Base-by-base conservation (phyloP, 2,888 invertebrate genomes). In the Polyploca ridens region DNA sequence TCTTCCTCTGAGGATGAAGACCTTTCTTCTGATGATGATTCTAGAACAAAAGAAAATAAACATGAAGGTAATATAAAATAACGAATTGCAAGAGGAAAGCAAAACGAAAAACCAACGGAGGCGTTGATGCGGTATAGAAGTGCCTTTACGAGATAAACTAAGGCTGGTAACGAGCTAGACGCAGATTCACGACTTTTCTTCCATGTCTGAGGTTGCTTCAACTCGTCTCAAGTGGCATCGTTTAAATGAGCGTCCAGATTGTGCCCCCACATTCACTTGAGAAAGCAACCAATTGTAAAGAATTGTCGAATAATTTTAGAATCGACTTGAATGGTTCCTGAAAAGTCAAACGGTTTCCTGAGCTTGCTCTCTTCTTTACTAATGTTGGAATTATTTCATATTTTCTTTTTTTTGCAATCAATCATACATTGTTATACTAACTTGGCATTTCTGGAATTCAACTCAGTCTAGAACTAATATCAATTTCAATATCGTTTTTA, bases 1-100 rank as follows among this genome's bases (percentile, higher is more conserved):
- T 95, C 95, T 65, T 94, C 95, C 68, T 95, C 95, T 63, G 95
- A 95, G 84, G 91, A 83, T 58, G 95, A 95, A 82, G 89, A 81
- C 64, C 88, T 87, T 72, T 91, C 91, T 71, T 91, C 92, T 63
- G 91, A 89, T 67, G 90, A 88, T 69, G 94, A 88, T 86, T 94
- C 94, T 94, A 77, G 33, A 89, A 91, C 84, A 86, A 90, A 71
- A 63, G 8, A 71, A 72, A 72, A 64, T 62, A 60, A 62, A 59
- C 58, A 54, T 54, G 46, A 54, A 54, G 54, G 54, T 19, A 19
- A 16, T 54, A 19, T 54, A 19, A 54, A 54, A 54, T 54, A 46
- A 54, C 19, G 4, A 54, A 54, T 10, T 19, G 16, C 54, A 3
- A 10, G 7, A 16, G n/a, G 19, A 54, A 54, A 19, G 54, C 0